Evolutionary conservation across 2,888 invertebrate species (phyloP), one percentile per base, ranked within the genome.

Genomic region (Brachylomia viminalis): DNA sequence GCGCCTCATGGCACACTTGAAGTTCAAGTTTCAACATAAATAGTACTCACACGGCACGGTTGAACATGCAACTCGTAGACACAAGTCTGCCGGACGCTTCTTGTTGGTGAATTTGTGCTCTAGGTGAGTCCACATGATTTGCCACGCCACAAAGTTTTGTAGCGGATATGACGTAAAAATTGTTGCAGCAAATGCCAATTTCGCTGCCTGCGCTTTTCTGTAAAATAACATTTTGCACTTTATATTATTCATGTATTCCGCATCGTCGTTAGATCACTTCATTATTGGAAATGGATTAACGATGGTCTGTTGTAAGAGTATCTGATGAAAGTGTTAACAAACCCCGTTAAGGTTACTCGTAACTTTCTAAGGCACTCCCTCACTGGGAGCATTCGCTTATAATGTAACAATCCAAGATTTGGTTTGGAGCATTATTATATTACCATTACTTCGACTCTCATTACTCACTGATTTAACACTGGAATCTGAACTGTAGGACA

Each of bases 141-240:
- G 97, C 84, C 99, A 97, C 0, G 99, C 98, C 4, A 99, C 99
- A 93, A 98, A 99, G 88, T 98, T 98, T 96, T 99, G 99, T 6
- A 99, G 97, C 0, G 98, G 98, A 91, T 98, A 98, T 0, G 98
- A 98, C 74, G 99, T 97, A 90, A 98, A 98, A 82, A 99, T 98
- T 4, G 98, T 97, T 2, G 97, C 80, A 0, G 98, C 97, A 82
- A 98, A 97, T 86, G 97, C 95, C 2, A 97, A 88, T 88, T 97
- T 97, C 1, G 98, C 97, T 15, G 95, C 94, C 91, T 97, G 97
- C 1, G 98, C 97, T 91, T 98, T 96, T 75, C 98, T 98, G 90
- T 2, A 88, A 90, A 59, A 71, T 8, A 27, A 30, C 30, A 49
- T 45, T 13, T 49, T 0, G 20, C 7, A 49, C 17, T 20, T 64